Conservation (phyloP, 2,113 vertebrate genomes). For the Protobothrops mucrosquamatus region DNA sequence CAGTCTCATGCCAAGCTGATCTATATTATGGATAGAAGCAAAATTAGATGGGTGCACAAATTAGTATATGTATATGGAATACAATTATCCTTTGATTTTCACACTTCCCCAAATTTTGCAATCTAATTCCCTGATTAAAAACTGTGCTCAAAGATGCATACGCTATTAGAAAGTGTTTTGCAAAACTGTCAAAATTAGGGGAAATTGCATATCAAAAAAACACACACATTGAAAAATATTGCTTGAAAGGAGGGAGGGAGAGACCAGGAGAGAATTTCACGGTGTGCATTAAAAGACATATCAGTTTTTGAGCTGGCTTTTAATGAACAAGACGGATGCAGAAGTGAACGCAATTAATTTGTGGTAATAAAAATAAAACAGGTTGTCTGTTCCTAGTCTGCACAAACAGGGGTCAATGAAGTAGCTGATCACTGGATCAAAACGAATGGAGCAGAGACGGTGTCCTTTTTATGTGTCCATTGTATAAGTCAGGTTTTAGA, state of each 20-base stretch:
- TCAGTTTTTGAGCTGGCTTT: background rate
- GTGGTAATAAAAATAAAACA: background rate
- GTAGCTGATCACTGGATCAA: background rate
- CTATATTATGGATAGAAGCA: background rate
- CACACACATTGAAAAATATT: background rate
- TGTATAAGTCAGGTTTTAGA: background rate
- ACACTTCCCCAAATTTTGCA: background rate
- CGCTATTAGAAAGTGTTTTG: background rate
- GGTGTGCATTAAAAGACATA: background rate
- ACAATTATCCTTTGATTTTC: background rate
- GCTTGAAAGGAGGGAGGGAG: background rate
- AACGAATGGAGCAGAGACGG: background rate
- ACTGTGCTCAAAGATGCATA: background rate
- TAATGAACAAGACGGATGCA: background rate
- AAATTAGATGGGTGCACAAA: background rate
- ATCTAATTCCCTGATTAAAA: background rate
- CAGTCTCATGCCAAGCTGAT: background rate
- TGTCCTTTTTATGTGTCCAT: too few species aligned
- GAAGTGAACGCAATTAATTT: background rate
- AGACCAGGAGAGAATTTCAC: background rate
- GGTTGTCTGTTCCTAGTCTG: background rate
- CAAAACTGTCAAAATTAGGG: background rate
- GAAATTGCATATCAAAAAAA: background rate
- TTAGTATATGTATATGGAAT: background rate
- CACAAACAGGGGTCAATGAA: background rate